These are phyloP conservation scores for Ericerus pela DNA, from an alignment of 1,140 invertebrate species.

Conservation along the genomic window DNA sequence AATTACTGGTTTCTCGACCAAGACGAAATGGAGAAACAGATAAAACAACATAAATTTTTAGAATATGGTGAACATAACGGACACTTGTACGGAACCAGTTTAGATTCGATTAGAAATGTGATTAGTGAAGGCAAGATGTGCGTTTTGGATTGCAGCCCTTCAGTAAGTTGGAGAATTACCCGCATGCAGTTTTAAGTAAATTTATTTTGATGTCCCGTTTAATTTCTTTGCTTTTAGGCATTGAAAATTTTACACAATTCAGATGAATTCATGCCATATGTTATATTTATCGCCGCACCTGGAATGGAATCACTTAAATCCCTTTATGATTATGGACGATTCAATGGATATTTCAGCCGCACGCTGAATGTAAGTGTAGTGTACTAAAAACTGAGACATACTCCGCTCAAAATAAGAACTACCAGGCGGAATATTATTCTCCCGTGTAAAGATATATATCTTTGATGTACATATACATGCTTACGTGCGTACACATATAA, in stretches of 20 bases:
- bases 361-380: constrained; percentile 58
- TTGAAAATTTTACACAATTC: constrained; percentile 78
- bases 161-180: constrained; percentile 38
- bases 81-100: constrained; percentile 85
- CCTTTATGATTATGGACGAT: constrained; percentile 48
- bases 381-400: too few relatives aligned
- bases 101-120: constrained; percentile 80
- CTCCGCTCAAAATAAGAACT: too few relatives aligned
- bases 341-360: constrained; percentile 43
- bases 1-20: constrained; percentile 89
- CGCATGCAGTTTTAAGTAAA: neutral
- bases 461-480: too few relatives aligned
- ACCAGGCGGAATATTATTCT: too few relatives aligned
- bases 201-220: neutral
- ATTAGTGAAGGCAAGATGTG: constrained; percentile 94
- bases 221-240: constrained; percentile 30
- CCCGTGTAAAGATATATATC: too few relatives aligned
- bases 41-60: constrained; percentile 71
- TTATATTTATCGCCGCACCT: constrained; percentile 93
- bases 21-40: constrained; percentile 84
- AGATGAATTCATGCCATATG: constrained; percentile 95
- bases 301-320: constrained; percentile 75
- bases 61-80: constrained; percentile 94
- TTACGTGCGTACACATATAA: too few relatives aligned
- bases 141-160: constrained; percentile 88